Evolutionary conservation across 2,113 vertebrate species (phyloP), one percentile per base, ranked within the genome.

Genomic region (Theropithecus gelada): DNA sequence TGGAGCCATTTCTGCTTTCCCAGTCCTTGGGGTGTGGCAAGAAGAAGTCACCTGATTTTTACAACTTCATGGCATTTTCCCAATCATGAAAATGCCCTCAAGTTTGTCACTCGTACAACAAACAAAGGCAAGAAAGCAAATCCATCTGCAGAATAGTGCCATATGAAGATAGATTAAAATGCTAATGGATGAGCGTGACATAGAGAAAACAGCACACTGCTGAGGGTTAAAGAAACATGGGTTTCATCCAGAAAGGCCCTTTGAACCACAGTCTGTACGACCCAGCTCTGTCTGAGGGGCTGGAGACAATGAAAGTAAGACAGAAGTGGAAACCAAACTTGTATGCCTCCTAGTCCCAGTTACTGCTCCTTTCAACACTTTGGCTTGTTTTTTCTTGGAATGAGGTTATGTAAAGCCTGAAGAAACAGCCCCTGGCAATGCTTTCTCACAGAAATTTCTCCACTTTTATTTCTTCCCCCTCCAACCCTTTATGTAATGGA

Each of bases 61-160:
- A 79, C 30, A 93, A 50, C 78, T 16, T 0, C 92, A 17, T 3
- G 4, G 55, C 70, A 48, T 95, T 94, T 97, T 94, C 84, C 95
- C 86, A 96, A 45, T 92, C 93, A 94, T 94, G 96, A 27, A 97
- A 97, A 93, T 95, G 88, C 1, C 11, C 90, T 45, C 22, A 6
- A 32, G 80, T 97, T 97, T 97, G 45, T 64, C 57, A 35, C 59
- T 70, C 20, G 2, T 82, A 68, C 45, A 93, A 92, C 82, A 95
- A 98, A 95, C 90, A 92, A 98, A 98, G 84, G 93, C 72, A 93
- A 95, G 95, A 66, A 94, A 82, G 89, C 96, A 92, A 84, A 94
- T 88, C 95, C 6, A 52, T 96, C 97, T 97, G 97, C 61, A 93
- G 83, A 32, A 27, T 81, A 18, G 70, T 45, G 7, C 78, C 76